Percentiles rank a stretch among this genome's conserved stretches.
Conservation (phyloP, 35 echinoderm and acorn worm genomes). For the Holothuria glaberrima region DNA sequence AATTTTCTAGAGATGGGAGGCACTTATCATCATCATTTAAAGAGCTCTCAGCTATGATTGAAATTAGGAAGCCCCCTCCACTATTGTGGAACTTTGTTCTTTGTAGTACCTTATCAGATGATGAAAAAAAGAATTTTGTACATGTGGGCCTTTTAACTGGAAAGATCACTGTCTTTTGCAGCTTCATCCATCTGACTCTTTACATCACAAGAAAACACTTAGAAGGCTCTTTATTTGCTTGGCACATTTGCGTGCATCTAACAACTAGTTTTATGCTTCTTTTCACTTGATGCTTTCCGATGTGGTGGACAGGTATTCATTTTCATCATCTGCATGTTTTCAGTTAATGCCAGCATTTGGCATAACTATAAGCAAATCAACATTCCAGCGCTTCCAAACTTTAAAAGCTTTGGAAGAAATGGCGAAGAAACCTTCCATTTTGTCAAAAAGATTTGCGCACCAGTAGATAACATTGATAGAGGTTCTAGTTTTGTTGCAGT, state of each 20-base stretch:
- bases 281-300: neutral
- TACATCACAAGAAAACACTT: slow-evolving; percentile 15
- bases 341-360: slow-evolving; percentile 20
- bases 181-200: slow-evolving; percentile 12
- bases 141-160: neutral
- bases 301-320: slow-evolving; percentile 11
- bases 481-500: slow-evolving; percentile 39
- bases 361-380: slow-evolving; percentile 22
- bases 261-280: neutral
- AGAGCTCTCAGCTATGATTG: neutral
- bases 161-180: slow-evolving; percentile 15
- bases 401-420: slow-evolving; percentile 14
- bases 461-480: slow-evolving; percentile 31
- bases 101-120: neutral
- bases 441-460: slow-evolving; percentile 30
- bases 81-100: slow-evolving; percentile 48
- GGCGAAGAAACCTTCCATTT: neutral
- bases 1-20: neutral
- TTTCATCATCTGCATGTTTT: slow-evolving; percentile 22
- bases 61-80: slow-evolving; percentile 5
- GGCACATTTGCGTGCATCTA: neutral
- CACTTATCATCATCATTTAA: neutral
- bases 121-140: neutral
- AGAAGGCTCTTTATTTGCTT: slow-evolving; percentile 24
- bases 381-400: slow-evolving; percentile 25